Base-by-base conservation (phyloP, 2,888 invertebrate genomes). In the Crepidodera aurea region DNA sequence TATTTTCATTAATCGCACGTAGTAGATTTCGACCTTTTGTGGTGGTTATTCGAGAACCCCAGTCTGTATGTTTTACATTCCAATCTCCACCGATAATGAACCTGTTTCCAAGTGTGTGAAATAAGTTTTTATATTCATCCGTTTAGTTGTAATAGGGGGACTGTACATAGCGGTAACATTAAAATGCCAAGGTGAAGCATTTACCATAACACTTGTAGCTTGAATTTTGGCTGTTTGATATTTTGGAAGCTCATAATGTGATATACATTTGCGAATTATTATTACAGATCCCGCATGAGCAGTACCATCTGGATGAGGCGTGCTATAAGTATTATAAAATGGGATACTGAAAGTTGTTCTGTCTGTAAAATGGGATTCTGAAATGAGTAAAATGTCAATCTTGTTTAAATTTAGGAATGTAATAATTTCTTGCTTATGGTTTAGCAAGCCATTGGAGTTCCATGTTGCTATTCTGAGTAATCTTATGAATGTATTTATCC, bases 361-460 rank as follows among this genome's bases (percentile, higher is more conserved):
- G 13, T 13, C 10, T n/a, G 50, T 50, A 10, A n/a, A n/a, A n/a
- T n/a, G n/a, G n/a, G n/a, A n/a, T n/a, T n/a, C n/a, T n/a, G n/a
- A n/a, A n/a, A n/a, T n/a, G n/a, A n/a, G n/a, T n/a, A n/a, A n/a
- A n/a, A n/a, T n/a, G n/a, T n/a, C n/a, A n/a, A n/a, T n/a, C 15
- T 56, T 44, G 12, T 56, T 51, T 34, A 57, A 13, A 15, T 50
- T 40, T 50, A 57, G 12, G 18, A 44, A 48, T 15, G 40, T 51
- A 12, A 13, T 34, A 3, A 46, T 6, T 56, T 46, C 46, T 15
- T 56, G 34, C 22, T 46, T 46, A n/a, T 57, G 50, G 13, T 50
- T 48, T 4, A 50, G 50, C n/a, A 57, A 19, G 8, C 50, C 50
- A 19, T 57, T 57, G 27, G 57, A 50, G 16, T 57, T 57, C 58